A percentile compares a stretch with the other conserved stretches of the same genome.
These are phyloP conservation scores for Thermophis baileyi DNA, from an alignment of 2,113 vertebrate genomes.

Conservation along the genomic window DNA sequence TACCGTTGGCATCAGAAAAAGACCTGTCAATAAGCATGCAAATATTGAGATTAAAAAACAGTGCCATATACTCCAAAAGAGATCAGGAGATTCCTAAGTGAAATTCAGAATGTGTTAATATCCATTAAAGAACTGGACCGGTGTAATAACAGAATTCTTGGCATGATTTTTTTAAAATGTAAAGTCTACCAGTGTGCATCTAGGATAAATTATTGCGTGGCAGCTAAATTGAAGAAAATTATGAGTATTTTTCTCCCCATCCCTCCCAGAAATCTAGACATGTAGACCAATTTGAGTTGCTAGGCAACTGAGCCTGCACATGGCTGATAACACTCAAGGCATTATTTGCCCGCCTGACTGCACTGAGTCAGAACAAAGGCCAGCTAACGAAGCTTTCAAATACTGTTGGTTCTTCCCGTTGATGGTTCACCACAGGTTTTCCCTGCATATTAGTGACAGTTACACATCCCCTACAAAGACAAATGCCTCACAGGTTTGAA, in stretches of 20 bases:
- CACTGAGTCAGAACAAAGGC: slow-evolving; percentile 67
- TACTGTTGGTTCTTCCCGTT: slow-evolving; percentile 43
- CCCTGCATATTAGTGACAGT: slow-evolving; percentile 34
- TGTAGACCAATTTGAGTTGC: slow-evolving; percentile 72
- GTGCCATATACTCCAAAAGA: background rate
- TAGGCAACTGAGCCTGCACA: slow-evolving; percentile 77
- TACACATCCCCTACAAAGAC: slow-evolving; percentile 39
- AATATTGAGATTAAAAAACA: background rate
- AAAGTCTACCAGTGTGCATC: slow-evolving; percentile 23
- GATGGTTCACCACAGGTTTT: slow-evolving; percentile 37
- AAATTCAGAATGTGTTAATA: background rate
- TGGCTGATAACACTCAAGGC: slow-evolving; percentile 77
- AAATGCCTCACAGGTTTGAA: background rate
- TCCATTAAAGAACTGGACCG: accelerated
- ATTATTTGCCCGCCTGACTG: slow-evolving; percentile 71
- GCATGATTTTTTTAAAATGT: background rate
- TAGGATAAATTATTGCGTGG: slow-evolving; percentile 45
- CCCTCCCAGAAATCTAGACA: slow-evolving; percentile 40
- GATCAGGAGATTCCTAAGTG: background rate
- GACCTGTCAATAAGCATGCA: background rate
- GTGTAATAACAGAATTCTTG: background rate
- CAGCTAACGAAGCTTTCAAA: slow-evolving; percentile 61
- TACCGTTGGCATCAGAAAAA: background rate
- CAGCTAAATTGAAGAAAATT: slow-evolving; percentile 62
- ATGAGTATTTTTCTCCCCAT: slow-evolving; percentile 42